Evolutionary conservation across 1,140 invertebrate species (phyloP).

Genomic region (Octopus sinensis): DNA sequence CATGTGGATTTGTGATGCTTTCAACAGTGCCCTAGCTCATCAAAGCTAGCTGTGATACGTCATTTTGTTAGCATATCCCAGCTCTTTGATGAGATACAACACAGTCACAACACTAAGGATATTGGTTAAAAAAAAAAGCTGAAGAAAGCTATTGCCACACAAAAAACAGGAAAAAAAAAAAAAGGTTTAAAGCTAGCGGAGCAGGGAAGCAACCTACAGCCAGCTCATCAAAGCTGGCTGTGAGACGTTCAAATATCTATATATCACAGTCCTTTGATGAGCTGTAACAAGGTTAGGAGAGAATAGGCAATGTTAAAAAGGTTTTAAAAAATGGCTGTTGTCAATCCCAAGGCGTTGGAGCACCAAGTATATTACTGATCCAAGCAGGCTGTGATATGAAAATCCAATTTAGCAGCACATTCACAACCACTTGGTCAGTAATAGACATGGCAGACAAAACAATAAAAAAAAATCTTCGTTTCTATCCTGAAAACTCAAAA

Average conservation of each 20-base stretch:
- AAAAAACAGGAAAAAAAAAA: too few relatives aligned
- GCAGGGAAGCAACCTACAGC: neutral
- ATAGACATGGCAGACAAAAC: slow-evolving; percentile 4
- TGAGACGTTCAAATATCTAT: slow-evolving; percentile 35
- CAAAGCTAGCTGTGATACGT: slow-evolving; percentile 57
- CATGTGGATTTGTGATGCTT: neutral
- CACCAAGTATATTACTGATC: slow-evolving; percentile 42
- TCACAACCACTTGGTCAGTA: slow-evolving; percentile 50
- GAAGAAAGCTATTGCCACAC: too few relatives aligned
- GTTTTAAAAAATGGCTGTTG: too few relatives aligned
- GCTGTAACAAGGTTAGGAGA: slow-evolving; percentile 8
- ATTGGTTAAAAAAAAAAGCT: too few relatives aligned
- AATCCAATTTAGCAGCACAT: slow-evolving; percentile 22
- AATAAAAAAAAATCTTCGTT: neutral
- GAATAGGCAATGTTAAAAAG: too few relatives aligned
- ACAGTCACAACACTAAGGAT: slow-evolving; percentile 2
- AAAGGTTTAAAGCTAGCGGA: too few relatives aligned
- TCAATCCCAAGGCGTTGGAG: neutral
- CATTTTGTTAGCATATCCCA: slow-evolving; percentile 42
- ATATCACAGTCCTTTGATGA: slow-evolving; percentile 48
- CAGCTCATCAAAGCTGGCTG: slow-evolving; percentile 51
- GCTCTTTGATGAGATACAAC: slow-evolving; percentile 40
- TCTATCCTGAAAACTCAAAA: neutral
- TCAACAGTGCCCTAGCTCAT: slow-evolving; percentile 36
- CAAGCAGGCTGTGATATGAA: slow-evolving; percentile 57